phyloP scores from a whole-genome alignment of 2,797 vertebrate genomes.

The Malacoctenus gilli region DNA sequence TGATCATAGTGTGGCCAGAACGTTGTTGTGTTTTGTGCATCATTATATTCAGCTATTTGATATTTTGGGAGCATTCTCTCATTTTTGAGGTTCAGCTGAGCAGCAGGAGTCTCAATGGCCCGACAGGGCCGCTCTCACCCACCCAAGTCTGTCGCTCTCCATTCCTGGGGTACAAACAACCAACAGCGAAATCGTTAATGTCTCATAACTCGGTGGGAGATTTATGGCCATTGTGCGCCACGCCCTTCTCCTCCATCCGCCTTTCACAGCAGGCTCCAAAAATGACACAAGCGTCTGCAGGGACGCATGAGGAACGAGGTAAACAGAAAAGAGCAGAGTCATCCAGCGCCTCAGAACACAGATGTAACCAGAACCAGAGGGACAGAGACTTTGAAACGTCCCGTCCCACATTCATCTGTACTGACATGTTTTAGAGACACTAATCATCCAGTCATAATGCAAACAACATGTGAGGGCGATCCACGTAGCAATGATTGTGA shows the following conservation, averaged over 20 bases:
- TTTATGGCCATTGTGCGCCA: too few species aligned
- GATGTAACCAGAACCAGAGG: conserved; percentile 69
- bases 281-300: conserved; percentile 62
- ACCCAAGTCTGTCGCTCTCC: conserved; percentile 1
- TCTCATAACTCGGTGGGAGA: too few species aligned
- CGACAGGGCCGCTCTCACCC: too few species aligned
- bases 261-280: conserved; percentile 50
- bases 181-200: too few species aligned
- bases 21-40: too few species aligned
- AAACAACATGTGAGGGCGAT: too few species aligned
- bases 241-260: too few species aligned
- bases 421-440: conserved; percentile 64
- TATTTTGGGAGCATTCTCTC: neutral
- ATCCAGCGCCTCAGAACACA: conserved; percentile 55
- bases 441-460: conserved; percentile 50
- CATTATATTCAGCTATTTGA: neutral
- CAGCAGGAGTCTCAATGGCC: too few species aligned
- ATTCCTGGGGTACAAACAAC: too few species aligned
- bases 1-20: too few species aligned
- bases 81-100: conserved; percentile 20
- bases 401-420: conserved; percentile 57
- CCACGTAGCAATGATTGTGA: too few species aligned
- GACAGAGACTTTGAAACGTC: conserved; percentile 64
- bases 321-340: conserved; percentile 66
- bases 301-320: conserved; percentile 53